Base-by-base conservation (phyloP, 2,113 vertebrate species). In the Gymnobelideus leadbeateri region DNA sequence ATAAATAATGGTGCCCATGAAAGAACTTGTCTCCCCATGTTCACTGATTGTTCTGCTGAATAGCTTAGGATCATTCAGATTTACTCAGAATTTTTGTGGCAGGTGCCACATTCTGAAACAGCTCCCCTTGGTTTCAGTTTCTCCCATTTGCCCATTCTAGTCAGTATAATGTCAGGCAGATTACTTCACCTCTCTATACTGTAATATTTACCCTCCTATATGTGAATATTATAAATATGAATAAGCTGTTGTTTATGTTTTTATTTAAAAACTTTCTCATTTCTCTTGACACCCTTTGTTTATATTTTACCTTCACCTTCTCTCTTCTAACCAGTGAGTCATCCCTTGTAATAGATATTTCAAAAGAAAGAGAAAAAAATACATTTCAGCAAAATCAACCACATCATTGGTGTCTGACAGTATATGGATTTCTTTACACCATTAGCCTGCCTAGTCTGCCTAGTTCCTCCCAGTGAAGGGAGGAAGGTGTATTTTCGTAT, bases 21-120 rank as follows among this genome's bases (percentile, higher is more conserved):
- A 54, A 54, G 24, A 55, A 55, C 53, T 24, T 11, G 3, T 54
- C 21, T 96, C 97, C 91, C 94, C 95, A 21, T 95, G 46, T 90
- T 57, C 77, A 91, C 92, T 24, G 52, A 16, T 92, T n/a, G 61
- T 94, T 93, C 84, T 96, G 95, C 96, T 95, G 95, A 94, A 53
- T 55, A 91, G 47, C 47, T 92, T 95, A 77, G 93, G 16, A 10
- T 51, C 57, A 61, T 97, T 96, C 91, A 89, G 68, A 89, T 94
- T 90, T 95, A 94, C 93, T 95, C 96, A 0, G n/a, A 90, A 93
- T 95, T 95, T 89, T 96, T 96, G 26, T 55, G 96, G 89, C 68
- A 46, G 6, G 90, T 95, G 92, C 94, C 89, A 92, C 89, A 50
- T 43, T 46, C 89, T 53, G 43, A 94, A 77, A 89, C 52, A n/a